Conservation (phyloP, 2,888 invertebrate species). For the Tenthredo amoena region DNA sequence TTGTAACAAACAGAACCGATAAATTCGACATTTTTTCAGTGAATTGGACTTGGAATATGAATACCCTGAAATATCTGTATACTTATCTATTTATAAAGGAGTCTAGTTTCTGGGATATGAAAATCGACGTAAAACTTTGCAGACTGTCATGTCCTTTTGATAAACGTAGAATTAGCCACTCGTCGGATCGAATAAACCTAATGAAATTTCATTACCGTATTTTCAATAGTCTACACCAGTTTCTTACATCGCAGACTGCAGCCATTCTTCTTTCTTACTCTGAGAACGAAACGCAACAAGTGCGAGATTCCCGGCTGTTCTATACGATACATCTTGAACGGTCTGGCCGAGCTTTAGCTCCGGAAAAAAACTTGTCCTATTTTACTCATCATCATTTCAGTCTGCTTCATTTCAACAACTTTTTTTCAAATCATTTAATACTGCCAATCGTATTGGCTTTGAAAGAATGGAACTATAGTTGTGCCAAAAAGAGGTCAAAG, state of each 20-base stretch:
- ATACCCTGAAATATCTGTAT: not conserved
- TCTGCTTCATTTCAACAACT: not conserved
- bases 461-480: not conserved
- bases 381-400: not conserved
- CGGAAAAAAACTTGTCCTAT: constrained; percentile 18
- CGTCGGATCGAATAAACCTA: not conserved
- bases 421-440: not conserved
- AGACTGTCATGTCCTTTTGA: not conserved
- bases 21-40: not conserved
- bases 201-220: not conserved
- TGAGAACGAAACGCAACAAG: constrained; percentile 45
- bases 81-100: not conserved
- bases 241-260: not conserved
- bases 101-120: not conserved
- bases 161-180: not conserved
- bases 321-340: constrained; percentile 23
- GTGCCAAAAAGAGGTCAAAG: not conserved
- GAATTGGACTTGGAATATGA: not conserved
- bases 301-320: constrained; percentile 15
- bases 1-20: not conserved
- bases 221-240: not conserved
- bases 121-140: not conserved
- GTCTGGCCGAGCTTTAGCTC: not conserved
- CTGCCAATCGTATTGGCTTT: not conserved
- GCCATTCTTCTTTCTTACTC: not conserved